These are phyloP conservation scores for Chrysopa pallens DNA, from an alignment of 1,140 invertebrate species.

Conservation along the genomic window DNA sequence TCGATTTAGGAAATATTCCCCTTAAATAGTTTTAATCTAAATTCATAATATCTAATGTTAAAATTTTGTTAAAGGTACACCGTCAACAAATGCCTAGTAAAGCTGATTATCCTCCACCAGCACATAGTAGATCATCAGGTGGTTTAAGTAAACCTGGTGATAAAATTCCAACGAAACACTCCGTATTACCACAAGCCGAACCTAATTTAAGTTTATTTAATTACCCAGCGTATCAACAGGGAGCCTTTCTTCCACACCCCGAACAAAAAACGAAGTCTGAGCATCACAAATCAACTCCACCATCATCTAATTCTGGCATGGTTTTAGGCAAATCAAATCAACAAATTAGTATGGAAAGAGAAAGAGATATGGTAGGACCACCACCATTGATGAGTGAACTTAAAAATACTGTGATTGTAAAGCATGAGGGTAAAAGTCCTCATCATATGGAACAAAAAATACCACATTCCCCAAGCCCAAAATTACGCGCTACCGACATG, in stretches of 20 bases:
- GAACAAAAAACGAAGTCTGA: slow-evolving; percentile 28
- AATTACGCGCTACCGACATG: slow-evolving; percentile 32
- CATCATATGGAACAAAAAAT: slow-evolving; percentile 34
- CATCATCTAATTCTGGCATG: slow-evolving; percentile 18
- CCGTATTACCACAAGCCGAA: slow-evolving; percentile 46
- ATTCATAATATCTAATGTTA: neutral
- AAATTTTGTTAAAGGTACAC: slow-evolving; percentile 4
- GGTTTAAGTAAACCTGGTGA: slow-evolving; percentile 27
- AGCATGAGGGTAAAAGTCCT: slow-evolving; percentile 46
- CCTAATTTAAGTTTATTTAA: slow-evolving; percentile 52
- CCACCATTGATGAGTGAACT: slow-evolving; percentile 41
- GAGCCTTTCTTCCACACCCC: slow-evolving; percentile 22
- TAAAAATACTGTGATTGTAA: slow-evolving; percentile 47
- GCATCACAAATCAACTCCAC: slow-evolving; percentile 27
- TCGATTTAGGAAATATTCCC: too few relatives aligned
- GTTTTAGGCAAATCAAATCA: slow-evolving; percentile 20
- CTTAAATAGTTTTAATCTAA: too few relatives aligned
- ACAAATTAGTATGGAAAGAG: slow-evolving; percentile 23
- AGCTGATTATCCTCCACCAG: slow-evolving; percentile 36
- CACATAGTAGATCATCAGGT: slow-evolving; percentile 28
- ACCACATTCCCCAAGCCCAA: slow-evolving; percentile 41
- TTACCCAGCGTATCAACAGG: slow-evolving; percentile 43
- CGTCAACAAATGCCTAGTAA: slow-evolving; percentile 28
- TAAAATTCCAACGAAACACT: slow-evolving; percentile 30
- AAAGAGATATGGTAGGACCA: slow-evolving; percentile 35